A percentile compares a stretch with the other conserved stretches of the same genome.
These are phyloP conservation scores for Gerosis bhagava DNA, from an alignment of 2,888 invertebrate genomes.

Conservation along the genomic window DNA sequence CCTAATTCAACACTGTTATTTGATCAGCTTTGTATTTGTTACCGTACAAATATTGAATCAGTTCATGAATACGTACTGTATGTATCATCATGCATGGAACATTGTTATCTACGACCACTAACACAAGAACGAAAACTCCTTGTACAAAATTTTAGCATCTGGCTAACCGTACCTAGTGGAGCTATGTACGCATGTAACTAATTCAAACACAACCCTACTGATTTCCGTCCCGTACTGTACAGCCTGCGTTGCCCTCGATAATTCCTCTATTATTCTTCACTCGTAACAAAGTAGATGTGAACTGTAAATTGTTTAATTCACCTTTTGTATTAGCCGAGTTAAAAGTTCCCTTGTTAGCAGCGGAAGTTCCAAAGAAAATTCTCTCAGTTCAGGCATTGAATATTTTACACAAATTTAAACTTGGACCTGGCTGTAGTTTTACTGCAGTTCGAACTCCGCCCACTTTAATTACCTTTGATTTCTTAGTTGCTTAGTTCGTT, in stretches of 20 bases:
- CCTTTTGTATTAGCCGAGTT: constrained; percentile 18
- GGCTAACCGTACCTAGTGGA: constrained; percentile 2
- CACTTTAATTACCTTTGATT: constrained; percentile 16
- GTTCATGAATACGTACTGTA: constrained; percentile 19
- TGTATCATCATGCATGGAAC: constrained; percentile 1
- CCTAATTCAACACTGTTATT: constrained; percentile 38
- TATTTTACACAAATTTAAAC: constrained; percentile 24
- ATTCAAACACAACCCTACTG: constrained; percentile 26
- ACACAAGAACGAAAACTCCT: constrained; percentile 15
- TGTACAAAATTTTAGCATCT: constrained; percentile 7
- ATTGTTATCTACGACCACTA: constrained; percentile 6
- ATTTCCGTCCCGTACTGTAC: constrained; percentile 26
- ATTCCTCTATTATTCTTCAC: constrained; percentile 17
- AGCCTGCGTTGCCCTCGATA: constrained; percentile 18
- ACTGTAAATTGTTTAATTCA: constrained; percentile 17
- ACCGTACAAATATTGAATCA: constrained; percentile 44
- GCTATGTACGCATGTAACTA: constrained; percentile 24
- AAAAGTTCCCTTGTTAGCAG: constrained; percentile 20
- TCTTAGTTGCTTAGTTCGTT: constrained; percentile 2
- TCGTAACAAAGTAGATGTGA: constrained; percentile 17
- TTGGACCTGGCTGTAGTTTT: constrained; percentile 9
- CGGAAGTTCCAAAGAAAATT: constrained; percentile 23
- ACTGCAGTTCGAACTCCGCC: constrained; percentile 5
- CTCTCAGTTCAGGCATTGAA: constrained; percentile 18
- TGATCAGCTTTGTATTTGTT: constrained; percentile 44